Base-by-base conservation (phyloP, 2,113 vertebrate genomes). In the Arvicanthis niloticus region DNA sequence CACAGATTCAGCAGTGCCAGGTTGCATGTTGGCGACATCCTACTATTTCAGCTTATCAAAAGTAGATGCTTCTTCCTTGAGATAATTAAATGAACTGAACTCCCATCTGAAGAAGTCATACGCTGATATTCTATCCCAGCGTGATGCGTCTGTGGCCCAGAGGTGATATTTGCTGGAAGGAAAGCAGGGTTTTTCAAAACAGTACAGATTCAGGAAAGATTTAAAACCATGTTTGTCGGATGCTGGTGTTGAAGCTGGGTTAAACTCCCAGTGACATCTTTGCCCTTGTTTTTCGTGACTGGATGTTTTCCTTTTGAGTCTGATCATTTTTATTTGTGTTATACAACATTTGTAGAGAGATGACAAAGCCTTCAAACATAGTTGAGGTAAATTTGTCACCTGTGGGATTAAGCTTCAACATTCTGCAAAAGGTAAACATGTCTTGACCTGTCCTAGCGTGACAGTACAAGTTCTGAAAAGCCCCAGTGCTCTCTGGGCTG, bases 401-500 rank as follows among this genome's bases (percentile, higher is more conserved):
- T 76, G 67, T 0, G 53, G 40, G 45, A 75, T 77, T 95, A 88
- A 91, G 86, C 82, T 94, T 93, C 95, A 96, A 88, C 89, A 95
- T 94, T 96, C 94, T 91, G 84, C 89, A 94, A 93, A 91, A 93
- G 75, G 84, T 94, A 94, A 96, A 94, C 91, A 75, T 84, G 51
- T 92, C 95, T 96, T 96, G 85, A 95, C 70, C 81, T 92, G 94
- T 95, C 72, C 84, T 24, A 10, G 93, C 4, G 75, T 81, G 96
- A 70, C 81, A 93, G 81, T 37, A 82, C 85, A 86, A 88, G 77
- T 24, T 45, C 65, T 88, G 65, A 89, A 78, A 42, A 73, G 37
- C 81, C 89, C 56, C 58, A 3, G 0, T 77, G n/a, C 95, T 91
- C 40, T 65, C 13, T 96, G 76, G 92, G 76, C 81, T 92, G 75